phyloP scores from a whole-genome alignment of 1,140 invertebrate species.

The Galendromus occidentalis region DNA sequence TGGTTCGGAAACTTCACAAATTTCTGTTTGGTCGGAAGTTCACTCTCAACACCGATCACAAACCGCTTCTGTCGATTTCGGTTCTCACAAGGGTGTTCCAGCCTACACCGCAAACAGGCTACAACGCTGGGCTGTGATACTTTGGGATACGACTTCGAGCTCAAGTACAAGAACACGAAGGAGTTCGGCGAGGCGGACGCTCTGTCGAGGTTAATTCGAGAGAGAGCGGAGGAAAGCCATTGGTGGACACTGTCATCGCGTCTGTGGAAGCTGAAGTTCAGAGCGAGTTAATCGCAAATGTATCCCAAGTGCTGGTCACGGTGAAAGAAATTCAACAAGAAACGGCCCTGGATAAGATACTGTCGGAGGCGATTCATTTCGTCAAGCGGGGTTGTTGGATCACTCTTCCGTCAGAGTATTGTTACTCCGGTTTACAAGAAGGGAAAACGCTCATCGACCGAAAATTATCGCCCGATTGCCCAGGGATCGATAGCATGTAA shows the following conservation, averaged over 20 bases:
- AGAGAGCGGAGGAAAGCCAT: no score
- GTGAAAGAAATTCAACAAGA: background rate
- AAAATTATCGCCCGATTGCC: no score
- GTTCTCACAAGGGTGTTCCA: conserved; percentile 16
- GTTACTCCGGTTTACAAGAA: no score
- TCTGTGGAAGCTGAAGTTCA: background rate
- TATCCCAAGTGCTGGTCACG: background rate
- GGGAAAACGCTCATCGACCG: no score
- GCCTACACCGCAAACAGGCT: conserved; percentile 23
- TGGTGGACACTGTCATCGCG: background rate
- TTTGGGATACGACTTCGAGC: conserved; percentile 27
- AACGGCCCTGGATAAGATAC: background rate
- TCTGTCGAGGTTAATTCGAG: conserved; percentile 14
- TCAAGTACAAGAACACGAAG: conserved; percentile 21
- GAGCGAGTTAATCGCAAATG: background rate
- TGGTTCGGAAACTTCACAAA: conserved; percentile 31
- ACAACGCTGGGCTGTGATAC: conserved; percentile 22
- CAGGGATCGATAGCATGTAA: no score
- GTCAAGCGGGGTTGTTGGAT: background rate
- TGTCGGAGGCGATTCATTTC: background rate
- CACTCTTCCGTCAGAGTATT: no score
- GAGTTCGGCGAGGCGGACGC: conserved; percentile 21
- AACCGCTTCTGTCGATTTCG: conserved; percentile 28
- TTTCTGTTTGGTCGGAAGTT: conserved; percentile 30
- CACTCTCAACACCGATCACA: conserved; percentile 30